phyloP scores from a whole-genome alignment of 2,113 vertebrate genomes.

The Cephalopterus ornatus region DNA sequence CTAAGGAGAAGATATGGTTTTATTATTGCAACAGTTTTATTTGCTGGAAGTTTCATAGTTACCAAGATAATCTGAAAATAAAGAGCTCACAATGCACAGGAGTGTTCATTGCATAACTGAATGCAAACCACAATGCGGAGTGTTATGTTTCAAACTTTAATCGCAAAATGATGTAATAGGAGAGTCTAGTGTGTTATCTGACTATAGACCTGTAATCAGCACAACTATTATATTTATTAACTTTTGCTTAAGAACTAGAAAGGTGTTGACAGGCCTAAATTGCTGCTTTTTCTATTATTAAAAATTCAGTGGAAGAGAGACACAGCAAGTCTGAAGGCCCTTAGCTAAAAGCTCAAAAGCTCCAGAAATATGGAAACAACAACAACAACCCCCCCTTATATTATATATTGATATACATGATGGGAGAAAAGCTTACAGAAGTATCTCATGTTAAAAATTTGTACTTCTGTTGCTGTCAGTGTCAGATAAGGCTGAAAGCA shows the following conservation, averaged over 20 bases:
- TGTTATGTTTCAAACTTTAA: neutral
- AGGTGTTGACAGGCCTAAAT: neutral
- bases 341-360: neutral
- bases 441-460: neutral
- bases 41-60: constrained; percentile 3
- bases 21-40: neutral
- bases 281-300: neutral
- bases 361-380: neutral
- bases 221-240: neutral
- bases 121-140: neutral
- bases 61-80: neutral
- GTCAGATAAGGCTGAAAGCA: neutral
- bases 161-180: neutral
- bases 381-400: neutral
- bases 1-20: neutral
- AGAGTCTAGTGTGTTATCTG: neutral
- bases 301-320: neutral
- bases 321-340: neutral
- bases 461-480: neutral
- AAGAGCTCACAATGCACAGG: neutral
- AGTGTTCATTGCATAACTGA: neutral
- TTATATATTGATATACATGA: too few species aligned
- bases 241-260: neutral
- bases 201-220: neutral
- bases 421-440: neutral